Base-by-base conservation (phyloP, 2,113 vertebrate species). In the Coreoperca whiteheadi region DNA sequence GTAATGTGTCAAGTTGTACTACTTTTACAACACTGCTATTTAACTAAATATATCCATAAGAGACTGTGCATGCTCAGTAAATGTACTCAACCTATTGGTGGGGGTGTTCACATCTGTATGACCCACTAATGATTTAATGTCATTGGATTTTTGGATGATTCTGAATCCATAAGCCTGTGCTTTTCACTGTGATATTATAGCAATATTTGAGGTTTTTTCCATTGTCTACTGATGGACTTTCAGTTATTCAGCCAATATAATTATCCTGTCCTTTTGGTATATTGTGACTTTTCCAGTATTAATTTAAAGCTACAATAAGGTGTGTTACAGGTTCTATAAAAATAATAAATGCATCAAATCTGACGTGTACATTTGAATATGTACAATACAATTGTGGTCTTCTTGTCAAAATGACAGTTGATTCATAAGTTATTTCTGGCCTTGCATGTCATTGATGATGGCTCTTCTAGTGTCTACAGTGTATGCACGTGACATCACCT, bases 151-250 rank as follows among this genome's bases (percentile, higher is more conserved):
- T 54, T n/a, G 37, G 53, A 46, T 81, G 25, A 71, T 32, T 73
- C 51, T 21, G 21, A 70, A 48, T 37, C 16, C 72, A 48, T 73
- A 57, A 54, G n/a, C 50, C 25, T 78, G 34, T 46, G 56, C 39
- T 69, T 78, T 74, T 70, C 74, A 84, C 74, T 82, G 81, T 81
- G 60, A 86, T 16, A 68, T 10, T 65, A 37, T 8, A 48, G 51
- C 14, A 50, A 65, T 54, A 28, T 63, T 68, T 54, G 8, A 11
- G 34, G 43, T 54, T 9, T 68, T 59, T 46, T 43, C 32, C 32
- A 50, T 25, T 32, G 34, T 59, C 23, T 28, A 30, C 53, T 75
- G 64, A 41, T 68, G 28, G 57, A 60, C 10, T 63, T 67, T 34
- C 11, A 53, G 21, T 63, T 20, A 21, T 61, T 70, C 43, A 37